phyloP scores from a whole-genome alignment of 2,797 vertebrate species.

The Gobionotothen gibberifrons region DNA sequence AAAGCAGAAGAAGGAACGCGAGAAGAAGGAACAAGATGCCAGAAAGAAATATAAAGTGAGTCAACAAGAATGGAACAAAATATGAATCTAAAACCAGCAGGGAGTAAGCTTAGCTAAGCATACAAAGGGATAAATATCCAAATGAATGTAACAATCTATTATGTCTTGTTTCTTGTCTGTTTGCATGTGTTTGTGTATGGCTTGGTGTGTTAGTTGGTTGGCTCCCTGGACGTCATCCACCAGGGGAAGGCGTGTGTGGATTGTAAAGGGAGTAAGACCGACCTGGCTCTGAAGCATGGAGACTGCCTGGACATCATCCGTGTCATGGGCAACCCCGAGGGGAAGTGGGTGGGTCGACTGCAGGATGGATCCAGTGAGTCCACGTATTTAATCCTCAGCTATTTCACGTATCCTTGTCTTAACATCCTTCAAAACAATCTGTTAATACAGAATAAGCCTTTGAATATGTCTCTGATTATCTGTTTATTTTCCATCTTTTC shows the following conservation, averaged over 20 bases:
- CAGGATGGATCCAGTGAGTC: constrained; percentile 86
- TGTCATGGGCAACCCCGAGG: constrained; percentile 91
- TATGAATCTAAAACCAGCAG: not conserved
- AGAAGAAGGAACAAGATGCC: constrained; percentile 93
- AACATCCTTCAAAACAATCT: not conserved
- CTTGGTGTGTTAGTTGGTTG: constrained; percentile 80
- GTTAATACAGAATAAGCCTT: constrained; percentile 1
- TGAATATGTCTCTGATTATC: not conserved
- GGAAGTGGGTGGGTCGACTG: constrained; percentile 90
- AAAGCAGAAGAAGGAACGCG: constrained; percentile 92
- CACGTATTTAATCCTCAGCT: not conserved
- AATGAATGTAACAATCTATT: not conserved
- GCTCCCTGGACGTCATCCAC: constrained; percentile 86
- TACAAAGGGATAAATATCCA: not conserved
- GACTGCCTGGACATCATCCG: constrained; percentile 91
- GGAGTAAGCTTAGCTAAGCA: not conserved
- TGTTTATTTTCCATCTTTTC: not conserved
- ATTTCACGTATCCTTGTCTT: not conserved
- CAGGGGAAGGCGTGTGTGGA: constrained; percentile 84
- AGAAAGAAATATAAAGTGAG: constrained; percentile 95
- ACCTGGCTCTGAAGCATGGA: constrained; percentile 88
- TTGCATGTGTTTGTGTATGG: not conserved
- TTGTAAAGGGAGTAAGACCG: constrained; percentile 86
- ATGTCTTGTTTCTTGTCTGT: not conserved
- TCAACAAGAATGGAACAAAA: not conserved